Conservation (phyloP, 2,888 invertebrate species). For the Drosophila tripunctata region DNA sequence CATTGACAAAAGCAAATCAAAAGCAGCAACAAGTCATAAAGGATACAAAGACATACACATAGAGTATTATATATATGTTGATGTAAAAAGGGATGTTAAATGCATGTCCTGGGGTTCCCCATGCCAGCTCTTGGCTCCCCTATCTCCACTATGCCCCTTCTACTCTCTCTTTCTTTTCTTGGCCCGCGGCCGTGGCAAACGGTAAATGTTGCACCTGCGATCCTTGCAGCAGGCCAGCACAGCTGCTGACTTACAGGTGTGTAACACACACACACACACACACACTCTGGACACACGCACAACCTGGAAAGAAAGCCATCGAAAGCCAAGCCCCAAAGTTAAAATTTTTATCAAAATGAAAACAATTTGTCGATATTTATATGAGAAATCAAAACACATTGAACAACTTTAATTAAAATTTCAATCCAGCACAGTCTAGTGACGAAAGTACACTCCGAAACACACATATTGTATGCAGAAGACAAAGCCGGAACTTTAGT, state of each 20-base stretch:
- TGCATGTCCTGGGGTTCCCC: constrained; percentile 11
- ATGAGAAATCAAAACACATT: no score
- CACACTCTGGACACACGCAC: not conserved
- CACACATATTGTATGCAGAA: no score
- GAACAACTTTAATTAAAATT: no score
- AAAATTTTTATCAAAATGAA: no score
- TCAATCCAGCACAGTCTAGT: no score
- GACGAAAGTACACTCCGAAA: no score
- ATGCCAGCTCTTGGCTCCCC: not conserved
- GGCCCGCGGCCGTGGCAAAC: constrained; percentile 60
- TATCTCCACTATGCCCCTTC: not conserved
- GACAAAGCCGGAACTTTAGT: no score
- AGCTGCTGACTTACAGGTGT: constrained; percentile 71
- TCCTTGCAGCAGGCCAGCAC: constrained; percentile 61
- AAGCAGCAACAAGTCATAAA: constrained; percentile 17
- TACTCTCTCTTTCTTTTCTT: not conserved
- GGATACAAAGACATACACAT: no score
- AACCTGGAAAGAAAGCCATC: not conserved
- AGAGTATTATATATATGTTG: no score
- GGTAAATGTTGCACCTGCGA: constrained; percentile 75
- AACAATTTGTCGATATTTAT: no score
- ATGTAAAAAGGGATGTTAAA: not conserved
- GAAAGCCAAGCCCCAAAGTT: not conserved
- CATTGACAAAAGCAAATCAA: constrained; percentile 22
- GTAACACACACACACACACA: constrained; percentile 35